phyloP scores from a whole-genome alignment of 1,140 invertebrate species.

The Bombus affinis region DNA sequence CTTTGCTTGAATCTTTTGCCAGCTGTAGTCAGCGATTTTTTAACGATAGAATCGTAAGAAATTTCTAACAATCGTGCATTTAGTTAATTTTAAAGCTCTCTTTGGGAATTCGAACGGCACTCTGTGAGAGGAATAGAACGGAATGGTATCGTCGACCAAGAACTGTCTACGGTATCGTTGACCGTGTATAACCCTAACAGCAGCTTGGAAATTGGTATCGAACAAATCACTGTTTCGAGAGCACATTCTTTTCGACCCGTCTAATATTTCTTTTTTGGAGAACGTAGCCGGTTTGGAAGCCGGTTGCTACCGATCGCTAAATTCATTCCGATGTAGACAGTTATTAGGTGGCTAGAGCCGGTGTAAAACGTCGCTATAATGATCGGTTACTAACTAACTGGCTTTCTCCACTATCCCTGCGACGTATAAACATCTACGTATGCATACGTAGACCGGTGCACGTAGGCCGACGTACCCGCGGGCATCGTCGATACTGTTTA shows the following conservation, averaged over 20 bases:
- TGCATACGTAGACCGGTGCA: conserved; percentile 40
- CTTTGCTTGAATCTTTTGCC: neutral
- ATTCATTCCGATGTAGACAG: conserved; percentile 75
- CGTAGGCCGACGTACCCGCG: conserved; percentile 31
- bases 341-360: conserved; percentile 79
- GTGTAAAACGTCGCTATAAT: conserved; percentile 78
- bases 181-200: neutral
- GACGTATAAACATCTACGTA: conserved; percentile 52
- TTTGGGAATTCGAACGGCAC: neutral
- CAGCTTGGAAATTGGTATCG: neutral
- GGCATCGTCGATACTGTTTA: conserved; percentile 78
- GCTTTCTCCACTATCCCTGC: conserved; percentile 40
- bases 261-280: neutral
- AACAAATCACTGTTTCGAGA: conserved; percentile 13
- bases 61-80: neutral
- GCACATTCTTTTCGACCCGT: neutral
- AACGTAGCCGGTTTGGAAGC: conserved; percentile 17
- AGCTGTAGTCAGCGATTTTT: neutral
- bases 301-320: conserved; percentile 67
- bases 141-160: neutral
- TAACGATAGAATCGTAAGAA: neutral
- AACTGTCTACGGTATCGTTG: neutral
- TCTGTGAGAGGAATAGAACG: neutral
- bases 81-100: neutral
- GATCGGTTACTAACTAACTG: conserved; percentile 79